These are phyloP conservation scores for Rachycentron canadum DNA, from an alignment of 2,797 vertebrate species.

Conservation along the genomic window DNA sequence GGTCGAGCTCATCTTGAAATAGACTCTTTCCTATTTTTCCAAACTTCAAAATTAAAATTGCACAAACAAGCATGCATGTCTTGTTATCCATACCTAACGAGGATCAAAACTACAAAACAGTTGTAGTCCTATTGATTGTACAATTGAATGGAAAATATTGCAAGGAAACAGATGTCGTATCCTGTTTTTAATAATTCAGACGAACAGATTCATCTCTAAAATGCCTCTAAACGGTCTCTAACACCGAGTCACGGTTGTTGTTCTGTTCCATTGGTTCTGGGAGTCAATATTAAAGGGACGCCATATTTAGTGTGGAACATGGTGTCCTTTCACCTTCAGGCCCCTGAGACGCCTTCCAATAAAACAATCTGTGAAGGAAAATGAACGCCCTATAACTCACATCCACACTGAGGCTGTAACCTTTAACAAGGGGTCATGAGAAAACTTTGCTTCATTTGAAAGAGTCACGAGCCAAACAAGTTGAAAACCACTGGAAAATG, in stretches of 20 bases:
- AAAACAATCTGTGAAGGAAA: not conserved
- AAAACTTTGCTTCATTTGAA: not conserved
- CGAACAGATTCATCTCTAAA: not conserved
- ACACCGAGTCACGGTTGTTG: not conserved
- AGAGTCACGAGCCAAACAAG: not conserved
- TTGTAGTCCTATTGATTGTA: not conserved
- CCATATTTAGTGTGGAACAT: not conserved
- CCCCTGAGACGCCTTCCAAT: conserved; percentile 2
- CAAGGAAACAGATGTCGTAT: not conserved
- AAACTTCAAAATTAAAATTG: no score
- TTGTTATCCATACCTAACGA: not conserved
- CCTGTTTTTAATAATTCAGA: not conserved
- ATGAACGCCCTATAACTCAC: not conserved
- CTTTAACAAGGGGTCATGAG: not conserved
- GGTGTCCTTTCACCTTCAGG: not conserved
- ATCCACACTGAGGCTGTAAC: conserved; percentile 4
- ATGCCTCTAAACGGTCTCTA: conserved; percentile 8
- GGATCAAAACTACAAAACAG: not conserved
- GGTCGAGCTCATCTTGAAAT: not conserved
- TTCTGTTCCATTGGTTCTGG: not conserved
- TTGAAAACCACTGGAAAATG: not conserved
- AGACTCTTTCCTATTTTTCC: not conserved
- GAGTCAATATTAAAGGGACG: not conserved
- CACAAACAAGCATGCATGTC: no score
- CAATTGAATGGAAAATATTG: not conserved